These are phyloP conservation scores for Gadus chalcogrammus DNA, from an alignment of 2,113 vertebrate species.

Conservation along the genomic window DNA sequence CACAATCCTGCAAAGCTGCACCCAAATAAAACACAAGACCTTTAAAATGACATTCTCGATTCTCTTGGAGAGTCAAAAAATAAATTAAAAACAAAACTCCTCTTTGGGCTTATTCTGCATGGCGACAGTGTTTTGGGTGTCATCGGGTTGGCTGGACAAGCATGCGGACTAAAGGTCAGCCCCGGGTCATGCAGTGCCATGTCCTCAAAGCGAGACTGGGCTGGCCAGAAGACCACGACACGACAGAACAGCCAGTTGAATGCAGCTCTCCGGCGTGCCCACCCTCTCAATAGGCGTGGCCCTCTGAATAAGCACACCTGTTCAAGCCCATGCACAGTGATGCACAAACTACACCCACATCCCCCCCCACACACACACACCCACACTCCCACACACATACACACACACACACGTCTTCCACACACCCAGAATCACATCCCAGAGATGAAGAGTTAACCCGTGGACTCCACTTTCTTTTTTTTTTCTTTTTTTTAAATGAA, in stretches of 20 bases:
- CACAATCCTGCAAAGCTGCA: conserved; percentile 46
- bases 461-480: conserved; percentile 49
- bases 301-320: conserved; percentile 38
- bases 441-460: conserved; percentile 59
- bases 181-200: conserved; percentile 57
- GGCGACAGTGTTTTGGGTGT: conserved; percentile 41
- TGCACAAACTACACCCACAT: conserved; percentile 42
- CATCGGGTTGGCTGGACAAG: conserved; percentile 67
- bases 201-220: conserved; percentile 46
- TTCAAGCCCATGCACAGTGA: conserved; percentile 63
- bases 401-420: conserved; percentile 6
- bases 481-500: conserved; percentile 16
- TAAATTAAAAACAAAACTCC: background rate
- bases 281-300: conserved; percentile 20
- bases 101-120: conserved; percentile 34
- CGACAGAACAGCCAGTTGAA: conserved; percentile 37
- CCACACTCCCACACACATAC: conserved; percentile 19
- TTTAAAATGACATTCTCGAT: conserved; percentile 28
- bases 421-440: conserved; percentile 50
- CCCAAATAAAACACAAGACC: conserved; percentile 40
- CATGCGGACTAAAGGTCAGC: conserved; percentile 62
- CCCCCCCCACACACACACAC: background rate
- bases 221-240: conserved; percentile 24
- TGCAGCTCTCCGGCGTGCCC: conserved; percentile 49
- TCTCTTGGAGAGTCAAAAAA: conserved; percentile 36